These are phyloP conservation scores for Megalopta genalis DNA, from an alignment of 1,140 invertebrate genomes.

Conservation along the genomic window DNA sequence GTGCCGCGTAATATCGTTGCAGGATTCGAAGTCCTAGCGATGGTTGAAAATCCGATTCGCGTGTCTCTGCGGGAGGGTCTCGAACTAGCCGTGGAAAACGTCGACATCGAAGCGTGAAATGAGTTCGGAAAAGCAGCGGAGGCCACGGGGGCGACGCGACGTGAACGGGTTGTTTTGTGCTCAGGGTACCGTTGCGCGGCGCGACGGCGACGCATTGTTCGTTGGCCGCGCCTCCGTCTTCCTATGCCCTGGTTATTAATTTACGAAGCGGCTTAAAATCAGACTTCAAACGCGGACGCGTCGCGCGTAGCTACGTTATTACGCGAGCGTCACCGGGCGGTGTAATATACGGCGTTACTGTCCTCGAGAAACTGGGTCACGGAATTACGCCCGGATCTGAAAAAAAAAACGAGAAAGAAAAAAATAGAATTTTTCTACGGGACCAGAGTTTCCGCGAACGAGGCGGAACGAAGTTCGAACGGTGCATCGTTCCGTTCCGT, in stretches of 20 bases:
- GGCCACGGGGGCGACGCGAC: too few species aligned
- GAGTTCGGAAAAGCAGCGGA: background rate
- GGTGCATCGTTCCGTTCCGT: background rate
- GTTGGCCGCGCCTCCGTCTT: background rate
- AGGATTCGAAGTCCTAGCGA: too few species aligned
- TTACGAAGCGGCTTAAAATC: constrained; percentile 29
- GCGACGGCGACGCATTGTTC: background rate
- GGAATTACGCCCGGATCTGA: background rate
- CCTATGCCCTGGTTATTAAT: constrained; percentile 25
- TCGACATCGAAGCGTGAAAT: background rate
- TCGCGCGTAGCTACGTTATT: constrained; percentile 1
- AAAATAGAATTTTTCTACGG: background rate
- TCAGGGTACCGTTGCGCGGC: background rate
- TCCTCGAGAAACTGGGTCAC: constrained; percentile 1
- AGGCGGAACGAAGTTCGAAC: background rate
- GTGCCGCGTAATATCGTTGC: too few species aligned
- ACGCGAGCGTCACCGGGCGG: constrained; percentile 10
- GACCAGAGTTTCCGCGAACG: background rate
- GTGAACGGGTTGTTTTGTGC: background rate
- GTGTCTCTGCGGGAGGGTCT: too few species aligned
- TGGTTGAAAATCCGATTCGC: too few species aligned
- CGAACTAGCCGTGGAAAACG: too few species aligned
- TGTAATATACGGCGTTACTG: constrained; percentile 13
- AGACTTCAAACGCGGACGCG: constrained; percentile 21
- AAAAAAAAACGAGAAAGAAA: too few species aligned